Evolutionary conservation across 2,113 vertebrate species (phyloP).

Genomic region (Tauraco erythrolophus): DNA sequence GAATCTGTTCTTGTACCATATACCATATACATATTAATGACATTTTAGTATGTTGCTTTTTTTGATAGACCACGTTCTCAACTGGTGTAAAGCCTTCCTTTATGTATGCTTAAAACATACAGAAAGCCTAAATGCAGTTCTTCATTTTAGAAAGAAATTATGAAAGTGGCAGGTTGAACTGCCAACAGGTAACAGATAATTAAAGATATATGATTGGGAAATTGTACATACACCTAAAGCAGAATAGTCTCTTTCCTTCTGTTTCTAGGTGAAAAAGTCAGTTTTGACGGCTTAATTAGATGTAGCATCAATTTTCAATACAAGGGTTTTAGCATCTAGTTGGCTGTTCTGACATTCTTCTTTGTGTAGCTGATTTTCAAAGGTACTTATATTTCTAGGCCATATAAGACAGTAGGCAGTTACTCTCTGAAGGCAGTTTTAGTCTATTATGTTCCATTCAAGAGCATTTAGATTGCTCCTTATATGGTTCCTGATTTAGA

Average conservation of each 20-base stretch:
- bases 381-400: background rate
- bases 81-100: background rate
- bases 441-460: background rate
- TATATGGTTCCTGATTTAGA: background rate
- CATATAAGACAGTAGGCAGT: background rate
- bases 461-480: background rate
- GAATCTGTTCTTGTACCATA: background rate
- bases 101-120: background rate
- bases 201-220: background rate
- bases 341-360: constrained; percentile 6
- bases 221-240: background rate
- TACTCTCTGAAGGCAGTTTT: background rate
- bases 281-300: constrained; percentile 15
- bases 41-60: background rate
- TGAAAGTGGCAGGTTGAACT: background rate
- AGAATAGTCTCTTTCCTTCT: background rate
- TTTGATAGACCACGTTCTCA: background rate
- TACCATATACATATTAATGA: background rate
- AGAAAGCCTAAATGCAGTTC: background rate
- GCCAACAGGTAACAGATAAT: background rate
- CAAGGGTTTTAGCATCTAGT: background rate
- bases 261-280: background rate
- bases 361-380: background rate
- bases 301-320: background rate
- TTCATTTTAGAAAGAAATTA: background rate